These are phyloP conservation scores for Ascaphus truei DNA, from an alignment of 2,113 vertebrate species.

Conservation along the genomic window DNA sequence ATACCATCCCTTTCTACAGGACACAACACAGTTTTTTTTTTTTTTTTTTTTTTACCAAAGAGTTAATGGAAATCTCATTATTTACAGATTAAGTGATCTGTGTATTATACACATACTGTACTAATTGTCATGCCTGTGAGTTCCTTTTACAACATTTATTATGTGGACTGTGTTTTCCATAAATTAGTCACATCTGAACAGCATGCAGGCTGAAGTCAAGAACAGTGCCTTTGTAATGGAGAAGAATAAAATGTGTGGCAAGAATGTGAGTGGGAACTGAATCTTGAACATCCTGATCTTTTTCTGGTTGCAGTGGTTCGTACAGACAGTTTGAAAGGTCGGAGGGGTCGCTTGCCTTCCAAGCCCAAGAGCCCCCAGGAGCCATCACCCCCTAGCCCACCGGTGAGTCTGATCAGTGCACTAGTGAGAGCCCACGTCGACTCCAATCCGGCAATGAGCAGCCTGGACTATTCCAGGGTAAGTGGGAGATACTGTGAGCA, in stretches of 20 bases:
- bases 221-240: background rate
- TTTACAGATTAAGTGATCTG: too few species aligned
- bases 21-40: too few species aligned
- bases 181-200: too few species aligned
- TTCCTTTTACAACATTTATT: background rate
- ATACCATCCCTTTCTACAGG: too few species aligned
- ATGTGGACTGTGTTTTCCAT: background rate
- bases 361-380: slow-evolving; percentile 98
- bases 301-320: slow-evolving; percentile 79
- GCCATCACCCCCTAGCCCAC: slow-evolving; percentile 89
- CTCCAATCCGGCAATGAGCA: slow-evolving; percentile 97
- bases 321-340: slow-evolving; percentile 94
- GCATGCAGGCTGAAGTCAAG: slow-evolving; percentile 3
- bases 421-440: slow-evolving; percentile 96
- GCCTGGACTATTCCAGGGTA: slow-evolving; percentile 96
- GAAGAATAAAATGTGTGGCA: background rate
- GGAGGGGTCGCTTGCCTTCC: slow-evolving; percentile 92
- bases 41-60: too few species aligned
- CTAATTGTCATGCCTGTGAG: slow-evolving; percentile 4
- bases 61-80: too few species aligned
- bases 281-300: slow-evolving; percentile 1
- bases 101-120: too few species aligned
- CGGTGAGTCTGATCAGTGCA: slow-evolving; percentile 96
- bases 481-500: slow-evolving; percentile 56
- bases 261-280: slow-evolving; percentile 26